Conservation (phyloP, 2,797 vertebrate species). For the Ctenochaetus hawaiiensis region DNA sequence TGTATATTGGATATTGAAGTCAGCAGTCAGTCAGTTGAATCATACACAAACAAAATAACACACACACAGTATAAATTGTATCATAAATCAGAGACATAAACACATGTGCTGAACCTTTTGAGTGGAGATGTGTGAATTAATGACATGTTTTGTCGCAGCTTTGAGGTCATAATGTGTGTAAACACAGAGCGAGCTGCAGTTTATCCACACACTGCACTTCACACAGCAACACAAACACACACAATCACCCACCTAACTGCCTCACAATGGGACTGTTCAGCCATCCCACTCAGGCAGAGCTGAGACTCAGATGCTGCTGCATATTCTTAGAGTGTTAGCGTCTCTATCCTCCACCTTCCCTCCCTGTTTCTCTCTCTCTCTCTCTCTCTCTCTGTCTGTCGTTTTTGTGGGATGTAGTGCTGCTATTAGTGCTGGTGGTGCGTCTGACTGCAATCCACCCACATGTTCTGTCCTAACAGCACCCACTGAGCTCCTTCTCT, state of each 20-base stretch:
- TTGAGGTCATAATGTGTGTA: neutral
- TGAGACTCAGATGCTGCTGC: conserved; percentile 26
- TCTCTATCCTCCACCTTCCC: conserved; percentile 17
- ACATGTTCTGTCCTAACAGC: conserved; percentile 69
- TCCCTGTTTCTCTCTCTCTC: conserved; percentile 30
- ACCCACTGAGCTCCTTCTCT: conserved; percentile 55
- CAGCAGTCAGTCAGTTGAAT: too few relatives aligned
- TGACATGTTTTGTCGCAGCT: neutral
- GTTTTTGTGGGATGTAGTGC: conserved; percentile 42
- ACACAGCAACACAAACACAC: conserved; percentile 8
- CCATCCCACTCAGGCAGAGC: conserved; percentile 17
- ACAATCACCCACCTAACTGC: conserved; percentile 32
- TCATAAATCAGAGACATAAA: too few relatives aligned
- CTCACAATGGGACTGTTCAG: conserved; percentile 39
- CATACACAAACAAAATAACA: neutral
- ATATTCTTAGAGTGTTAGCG: conserved; percentile 32
- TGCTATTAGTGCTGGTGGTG: conserved; percentile 44
- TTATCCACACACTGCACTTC: neutral
- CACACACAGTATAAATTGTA: too few relatives aligned
- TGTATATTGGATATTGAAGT: too few relatives aligned
- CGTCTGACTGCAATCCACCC: conserved; percentile 78
- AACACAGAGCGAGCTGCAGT: neutral
- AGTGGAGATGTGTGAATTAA: neutral
- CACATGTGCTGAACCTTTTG: neutral
- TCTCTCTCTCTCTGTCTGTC: conserved; percentile 15